Percentiles rank a stretch among this genome's conserved stretches.
Conservation (phyloP, 1,140 invertebrate species). For the Nasonia giraulti region DNA sequence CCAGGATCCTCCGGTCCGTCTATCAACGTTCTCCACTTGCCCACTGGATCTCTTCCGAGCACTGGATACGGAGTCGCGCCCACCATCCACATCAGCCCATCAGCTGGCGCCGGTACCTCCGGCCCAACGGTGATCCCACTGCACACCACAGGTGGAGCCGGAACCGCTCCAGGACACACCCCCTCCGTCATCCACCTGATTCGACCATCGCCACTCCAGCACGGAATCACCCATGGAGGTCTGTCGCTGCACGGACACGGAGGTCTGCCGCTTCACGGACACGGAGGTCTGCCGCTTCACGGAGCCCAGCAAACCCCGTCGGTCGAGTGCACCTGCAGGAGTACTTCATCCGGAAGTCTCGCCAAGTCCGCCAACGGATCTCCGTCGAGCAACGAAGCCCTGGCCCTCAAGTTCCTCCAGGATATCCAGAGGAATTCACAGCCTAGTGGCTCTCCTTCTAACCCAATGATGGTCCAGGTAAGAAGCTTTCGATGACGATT, state of each 20-base stretch:
- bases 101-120: background rate
- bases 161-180: background rate
- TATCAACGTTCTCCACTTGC: background rate
- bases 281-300: background rate
- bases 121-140: background rate
- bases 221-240: background rate
- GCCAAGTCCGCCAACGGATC: background rate
- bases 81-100: background rate
- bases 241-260: background rate
- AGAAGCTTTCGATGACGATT: background rate
- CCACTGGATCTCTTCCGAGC: background rate
- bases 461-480: background rate
- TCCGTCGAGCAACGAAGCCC: background rate
- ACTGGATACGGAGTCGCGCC: background rate
- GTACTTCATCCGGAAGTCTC: background rate
- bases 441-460: background rate
- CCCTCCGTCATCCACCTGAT: background rate
- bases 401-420: conserved; percentile 33
- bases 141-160: background rate
- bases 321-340: conserved; percentile 14
- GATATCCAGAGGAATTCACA: conserved; percentile 31
- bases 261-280: conserved; percentile 1
- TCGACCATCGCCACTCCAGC: background rate
- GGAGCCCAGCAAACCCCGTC: background rate
- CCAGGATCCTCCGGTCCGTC: background rate